phyloP scores from a whole-genome alignment of 2,888 invertebrate species.

The Diarsia mendica region DNA sequence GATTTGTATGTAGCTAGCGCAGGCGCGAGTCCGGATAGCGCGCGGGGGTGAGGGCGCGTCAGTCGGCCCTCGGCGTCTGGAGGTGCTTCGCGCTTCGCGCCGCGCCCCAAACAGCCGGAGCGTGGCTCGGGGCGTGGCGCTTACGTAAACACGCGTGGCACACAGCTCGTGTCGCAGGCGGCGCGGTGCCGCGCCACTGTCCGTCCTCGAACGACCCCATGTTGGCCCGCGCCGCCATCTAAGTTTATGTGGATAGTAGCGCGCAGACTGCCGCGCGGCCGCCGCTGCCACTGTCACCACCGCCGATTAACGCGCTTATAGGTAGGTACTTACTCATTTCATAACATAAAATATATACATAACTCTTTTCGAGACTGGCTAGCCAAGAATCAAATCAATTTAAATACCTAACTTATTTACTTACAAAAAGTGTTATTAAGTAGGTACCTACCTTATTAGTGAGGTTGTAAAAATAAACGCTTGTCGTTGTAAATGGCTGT shows the following conservation, averaged over 20 bases:
- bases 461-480: slow-evolving; percentile 25
- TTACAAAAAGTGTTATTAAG: slow-evolving; percentile 1
- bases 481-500: slow-evolving; percentile 7
- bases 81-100: slow-evolving; percentile 88
- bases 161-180: slow-evolving; percentile 80
- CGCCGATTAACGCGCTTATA: slow-evolving; percentile 87
- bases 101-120: slow-evolving; percentile 88
- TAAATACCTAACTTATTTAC: neutral
- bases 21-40: slow-evolving; percentile 79
- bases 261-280: slow-evolving; percentile 82
- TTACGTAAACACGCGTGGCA: slow-evolving; percentile 89
- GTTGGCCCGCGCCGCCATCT: slow-evolving; percentile 86
- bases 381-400: slow-evolving; percentile 1
- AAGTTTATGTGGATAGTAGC: slow-evolving; percentile 84
- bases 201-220: slow-evolving; percentile 88
- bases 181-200: slow-evolving; percentile 86
- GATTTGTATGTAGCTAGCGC: slow-evolving; percentile 79
- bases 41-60: slow-evolving; percentile 81
- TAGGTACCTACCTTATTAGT: neutral
- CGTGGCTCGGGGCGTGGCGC: slow-evolving; percentile 91
- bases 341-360: slow-evolving; percentile 10
- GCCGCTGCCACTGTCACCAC: slow-evolving; percentile 85
- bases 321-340: slow-evolving; percentile 81
- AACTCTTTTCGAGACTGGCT: neutral
- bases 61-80: slow-evolving; percentile 89